Base-by-base conservation (phyloP, 2,113 vertebrate species). In the Apodemus sylvaticus region DNA sequence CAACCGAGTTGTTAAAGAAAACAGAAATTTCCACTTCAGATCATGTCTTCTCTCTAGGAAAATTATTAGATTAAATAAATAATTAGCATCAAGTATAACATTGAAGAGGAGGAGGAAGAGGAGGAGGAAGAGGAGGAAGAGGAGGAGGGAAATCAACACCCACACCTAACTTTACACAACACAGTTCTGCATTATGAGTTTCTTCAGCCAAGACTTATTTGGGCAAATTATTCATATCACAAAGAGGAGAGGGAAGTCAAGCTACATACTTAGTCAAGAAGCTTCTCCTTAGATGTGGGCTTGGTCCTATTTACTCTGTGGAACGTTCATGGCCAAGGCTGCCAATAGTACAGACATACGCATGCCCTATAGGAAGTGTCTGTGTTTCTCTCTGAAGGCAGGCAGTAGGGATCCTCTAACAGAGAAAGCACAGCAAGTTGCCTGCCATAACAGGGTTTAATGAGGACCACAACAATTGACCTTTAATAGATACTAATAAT, bases 401-500 rank as follows among this genome's bases (percentile, higher is more conserved):
- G 62, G 53, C 0, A 0, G 2, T 34, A 16, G 58, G 74, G 48
- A 12, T 55, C 26, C 55, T 89, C 45, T 86, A 20, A 0, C 3
- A 68, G 76, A 31, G 58, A 77, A 60, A 64, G 20, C 6, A 10
- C 64, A 81, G 20, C 4, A 11, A 94, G 48, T 70, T 5, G 55
- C 55, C 34, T 66, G 19, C 60, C 60, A 36, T 42, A 78, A 73
- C 45, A 89, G 82, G 14, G 58, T 89, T 70, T 87, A 87, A 76
- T 89, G 71, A 89, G 26, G 34, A 87, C 74, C 85, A 64, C 45
- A 48, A 36, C 81, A 74, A 76, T 6, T 88, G 94, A 96, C 95
- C 70, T 94, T 95, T 90, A 97, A 48, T 48, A 74, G 94, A 45
- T 58, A 24, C 76, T 87, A 89, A 78, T 79, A 91, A 93, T 58